Evolutionary conservation across 1,140 invertebrate species (phyloP).

Genomic region (Lasioglossum baleicum): DNA sequence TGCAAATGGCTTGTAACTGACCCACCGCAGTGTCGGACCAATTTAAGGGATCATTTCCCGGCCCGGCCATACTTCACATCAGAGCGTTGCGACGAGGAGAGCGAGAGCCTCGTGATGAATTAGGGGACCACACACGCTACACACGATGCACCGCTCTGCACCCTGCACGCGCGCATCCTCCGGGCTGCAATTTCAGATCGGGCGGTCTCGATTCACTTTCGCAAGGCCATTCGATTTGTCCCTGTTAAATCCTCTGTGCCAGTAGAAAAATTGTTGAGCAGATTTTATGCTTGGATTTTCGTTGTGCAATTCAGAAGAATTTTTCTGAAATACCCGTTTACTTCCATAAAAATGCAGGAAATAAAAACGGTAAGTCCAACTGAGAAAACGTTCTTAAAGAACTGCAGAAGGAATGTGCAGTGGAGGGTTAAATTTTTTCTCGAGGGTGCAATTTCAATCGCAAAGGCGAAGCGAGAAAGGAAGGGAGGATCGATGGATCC

Average conservation of each 20-base stretch:
- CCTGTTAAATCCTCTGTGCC: no score
- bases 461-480: neutral
- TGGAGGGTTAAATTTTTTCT: no score
- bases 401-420: no score
- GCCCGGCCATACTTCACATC: slow-evolving; percentile 60
- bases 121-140: slow-evolving; percentile 61
- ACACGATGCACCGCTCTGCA: neutral
- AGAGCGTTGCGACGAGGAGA: slow-evolving; percentile 60
- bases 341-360: no score
- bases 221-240: slow-evolving; percentile 13
- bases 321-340: no score
- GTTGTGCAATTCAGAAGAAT: no score
- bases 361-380: no score
- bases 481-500: no score
- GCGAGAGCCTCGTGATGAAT: slow-evolving; percentile 53
- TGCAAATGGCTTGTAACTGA: slow-evolving; percentile 66
- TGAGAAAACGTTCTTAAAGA: no score
- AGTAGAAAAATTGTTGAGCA: no score
- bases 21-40: slow-evolving; percentile 66
- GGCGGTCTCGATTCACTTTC: slow-evolving; percentile 27
- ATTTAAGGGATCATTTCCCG: slow-evolving; percentile 67
- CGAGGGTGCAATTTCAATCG: neutral
- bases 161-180: slow-evolving; percentile 36
- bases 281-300: no score
- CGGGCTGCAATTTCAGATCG: slow-evolving; percentile 46